These are phyloP conservation scores for Atta colombica DNA, from an alignment of 1,140 invertebrate genomes.

Conservation along the genomic window DNA sequence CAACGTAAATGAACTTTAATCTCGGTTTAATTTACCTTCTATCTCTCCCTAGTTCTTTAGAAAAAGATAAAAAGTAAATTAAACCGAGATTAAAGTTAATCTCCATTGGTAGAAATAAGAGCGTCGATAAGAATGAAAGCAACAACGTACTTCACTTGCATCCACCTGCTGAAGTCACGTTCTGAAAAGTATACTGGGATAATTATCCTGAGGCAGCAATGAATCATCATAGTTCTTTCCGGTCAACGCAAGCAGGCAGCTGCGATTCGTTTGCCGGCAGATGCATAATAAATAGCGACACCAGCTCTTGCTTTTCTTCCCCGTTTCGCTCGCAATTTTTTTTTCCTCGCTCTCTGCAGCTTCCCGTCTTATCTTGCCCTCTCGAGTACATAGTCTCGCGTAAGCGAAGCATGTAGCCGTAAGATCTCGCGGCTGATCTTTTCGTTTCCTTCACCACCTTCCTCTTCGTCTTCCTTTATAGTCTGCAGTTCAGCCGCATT, in stretches of 20 bases:
- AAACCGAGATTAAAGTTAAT: too few relatives aligned
- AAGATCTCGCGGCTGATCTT: constrained; percentile 67
- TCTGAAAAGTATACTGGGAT: constrained; percentile 16
- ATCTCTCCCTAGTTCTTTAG: too few relatives aligned
- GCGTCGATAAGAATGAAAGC: not conserved
- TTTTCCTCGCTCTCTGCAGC: not conserved
- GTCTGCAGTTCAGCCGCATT: constrained; percentile 10
- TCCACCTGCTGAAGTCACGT: constrained; percentile 14
- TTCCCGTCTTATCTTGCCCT: constrained; percentile 29
- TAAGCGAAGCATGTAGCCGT: constrained; percentile 72
- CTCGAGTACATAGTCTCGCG: constrained; percentile 26
- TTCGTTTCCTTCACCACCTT: constrained; percentile 68
- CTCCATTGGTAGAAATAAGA: too few relatives aligned
- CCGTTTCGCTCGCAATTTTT: constrained; percentile 40
- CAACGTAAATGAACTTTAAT: too few relatives aligned
- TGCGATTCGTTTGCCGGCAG: constrained; percentile 57
- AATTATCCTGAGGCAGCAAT: constrained; percentile 47
- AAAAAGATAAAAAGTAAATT: too few relatives aligned
- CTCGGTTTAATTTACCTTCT: too few relatives aligned
- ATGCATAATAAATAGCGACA: constrained; percentile 70
- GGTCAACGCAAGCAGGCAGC: not conserved
- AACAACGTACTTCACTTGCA: not conserved
- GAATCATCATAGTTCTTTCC: constrained; percentile 53
- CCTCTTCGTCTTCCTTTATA: constrained; percentile 60
- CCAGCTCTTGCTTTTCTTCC: constrained; percentile 34